Conservation (phyloP, 35 echinoderm and acorn worm species). For the Diadema setosum region DNA sequence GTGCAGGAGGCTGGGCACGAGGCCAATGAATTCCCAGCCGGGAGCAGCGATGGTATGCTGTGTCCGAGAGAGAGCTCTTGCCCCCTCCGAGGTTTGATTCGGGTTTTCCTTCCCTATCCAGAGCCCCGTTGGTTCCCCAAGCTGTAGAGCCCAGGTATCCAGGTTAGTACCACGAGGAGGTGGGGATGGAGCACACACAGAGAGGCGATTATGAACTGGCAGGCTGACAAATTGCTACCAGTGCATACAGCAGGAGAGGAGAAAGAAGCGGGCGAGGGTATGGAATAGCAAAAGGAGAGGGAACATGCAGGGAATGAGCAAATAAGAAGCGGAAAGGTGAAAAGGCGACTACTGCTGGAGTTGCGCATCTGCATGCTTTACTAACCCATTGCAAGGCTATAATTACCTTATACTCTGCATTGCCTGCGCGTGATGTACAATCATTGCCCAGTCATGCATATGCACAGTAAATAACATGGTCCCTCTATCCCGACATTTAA, state of each 20-base stretch:
- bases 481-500: no score
- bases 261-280: not conserved
- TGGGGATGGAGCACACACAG: not conserved
- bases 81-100: not conserved
- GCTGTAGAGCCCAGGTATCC: not conserved
- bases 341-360: not conserved
- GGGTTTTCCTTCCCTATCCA: not conserved
- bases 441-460: no score
- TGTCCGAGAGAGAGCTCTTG: not conserved
- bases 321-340: not conserved
- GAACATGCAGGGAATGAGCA: not conserved
- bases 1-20: not conserved
- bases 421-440: no score
- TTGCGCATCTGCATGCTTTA: not conserved
- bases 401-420: no score
- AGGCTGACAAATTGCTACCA: not conserved
- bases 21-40: not conserved
- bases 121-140: not conserved
- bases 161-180: not conserved
- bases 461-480: no score
- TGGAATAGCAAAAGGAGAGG: not conserved
- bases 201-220: not conserved
- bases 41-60: not conserved
- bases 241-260: not conserved
- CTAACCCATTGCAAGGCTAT: no score